Percentiles rank a stretch among this genome's conserved stretches.
These are phyloP conservation scores for Leptinotarsa rubiginosa DNA, from an alignment of 2,888 invertebrate species.

Conservation along the genomic window DNA sequence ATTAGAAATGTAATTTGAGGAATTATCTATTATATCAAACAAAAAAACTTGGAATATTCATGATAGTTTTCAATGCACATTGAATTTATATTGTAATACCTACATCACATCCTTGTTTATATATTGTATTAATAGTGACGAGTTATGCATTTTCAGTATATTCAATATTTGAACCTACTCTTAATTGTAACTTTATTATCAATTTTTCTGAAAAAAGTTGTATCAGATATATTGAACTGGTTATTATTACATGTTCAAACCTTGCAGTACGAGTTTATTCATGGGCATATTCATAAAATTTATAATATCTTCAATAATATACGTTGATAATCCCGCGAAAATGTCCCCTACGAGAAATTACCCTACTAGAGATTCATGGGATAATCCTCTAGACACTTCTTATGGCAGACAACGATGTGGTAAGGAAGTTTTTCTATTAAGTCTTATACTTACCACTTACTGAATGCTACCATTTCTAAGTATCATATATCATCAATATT, in stretches of 20 bases:
- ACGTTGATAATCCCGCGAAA: neutral
- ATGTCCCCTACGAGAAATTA: neutral
- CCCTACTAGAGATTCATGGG: conserved; percentile 18
- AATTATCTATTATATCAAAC: no score
- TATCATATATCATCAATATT: neutral
- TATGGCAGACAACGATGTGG: conserved; percentile 19
- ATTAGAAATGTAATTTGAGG: no score
- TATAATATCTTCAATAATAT: no score
- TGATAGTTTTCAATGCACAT: no score
- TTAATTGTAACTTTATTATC: neutral
- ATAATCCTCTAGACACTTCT: neutral
- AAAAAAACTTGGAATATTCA: no score
- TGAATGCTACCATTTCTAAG: neutral
- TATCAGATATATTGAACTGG: neutral
- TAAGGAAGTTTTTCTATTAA: conserved; percentile 1
- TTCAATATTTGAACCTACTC: no score
- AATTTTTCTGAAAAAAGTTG: conserved; percentile 4
- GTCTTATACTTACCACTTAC: neutral
- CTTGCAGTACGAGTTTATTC: neutral
- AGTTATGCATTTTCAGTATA: no score
- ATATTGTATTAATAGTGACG: no score
- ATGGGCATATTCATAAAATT: neutral
- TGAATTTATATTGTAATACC: no score
- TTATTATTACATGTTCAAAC: neutral
- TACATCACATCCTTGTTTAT: no score